Conservation (phyloP, 2,797 vertebrate species). For the Toxotes lorentzi region DNA sequence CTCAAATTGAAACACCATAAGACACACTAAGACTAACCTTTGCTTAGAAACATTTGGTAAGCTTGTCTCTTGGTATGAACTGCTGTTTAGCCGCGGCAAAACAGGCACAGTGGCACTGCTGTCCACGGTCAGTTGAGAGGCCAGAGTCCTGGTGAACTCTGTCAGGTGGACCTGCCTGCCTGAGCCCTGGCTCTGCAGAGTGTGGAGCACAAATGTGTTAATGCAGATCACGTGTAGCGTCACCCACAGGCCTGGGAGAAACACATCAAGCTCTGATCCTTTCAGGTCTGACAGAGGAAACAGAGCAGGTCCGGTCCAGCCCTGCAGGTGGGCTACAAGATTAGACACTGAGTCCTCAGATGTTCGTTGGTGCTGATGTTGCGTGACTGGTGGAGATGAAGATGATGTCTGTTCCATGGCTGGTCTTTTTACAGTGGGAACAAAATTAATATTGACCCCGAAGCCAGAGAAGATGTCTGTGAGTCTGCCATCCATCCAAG, state of each 20-base stretch:
- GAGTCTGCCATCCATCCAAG: conserved; percentile 63
- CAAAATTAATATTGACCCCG: conserved; percentile 65
- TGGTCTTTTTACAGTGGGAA: conserved; percentile 21
- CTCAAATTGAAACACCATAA: not conserved
- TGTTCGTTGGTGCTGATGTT: not conserved
- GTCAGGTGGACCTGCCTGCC: conserved; percentile 51
- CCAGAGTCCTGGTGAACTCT: conserved; percentile 72
- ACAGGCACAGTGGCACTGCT: conserved; percentile 53
- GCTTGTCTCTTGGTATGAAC: conserved; percentile 49
- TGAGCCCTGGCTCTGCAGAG: conserved; percentile 65
- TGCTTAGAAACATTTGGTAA: conserved; percentile 28
- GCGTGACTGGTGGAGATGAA: not conserved
- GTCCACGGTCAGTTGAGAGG: conserved; percentile 69
- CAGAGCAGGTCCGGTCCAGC: conserved; percentile 79
- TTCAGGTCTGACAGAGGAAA: conserved; percentile 56
- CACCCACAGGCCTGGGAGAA: conserved; percentile 78
- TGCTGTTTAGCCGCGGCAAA: conserved; percentile 65
- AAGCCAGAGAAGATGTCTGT: conserved; percentile 57
- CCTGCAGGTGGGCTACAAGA: conserved; percentile 65
- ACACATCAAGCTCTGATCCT: conserved; percentile 41
- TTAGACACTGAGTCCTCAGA: conserved; percentile 34
- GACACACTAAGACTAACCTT: conserved; percentile 52
- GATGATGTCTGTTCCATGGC: conserved; percentile 5
- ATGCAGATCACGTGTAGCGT: conserved; percentile 76
- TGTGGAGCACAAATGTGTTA: conserved; percentile 80